A percentile compares a stretch with the other conserved stretches of the same genome.
Conservation (phyloP, 1,140 invertebrate species). For the Heliconius melpomene region DNA sequence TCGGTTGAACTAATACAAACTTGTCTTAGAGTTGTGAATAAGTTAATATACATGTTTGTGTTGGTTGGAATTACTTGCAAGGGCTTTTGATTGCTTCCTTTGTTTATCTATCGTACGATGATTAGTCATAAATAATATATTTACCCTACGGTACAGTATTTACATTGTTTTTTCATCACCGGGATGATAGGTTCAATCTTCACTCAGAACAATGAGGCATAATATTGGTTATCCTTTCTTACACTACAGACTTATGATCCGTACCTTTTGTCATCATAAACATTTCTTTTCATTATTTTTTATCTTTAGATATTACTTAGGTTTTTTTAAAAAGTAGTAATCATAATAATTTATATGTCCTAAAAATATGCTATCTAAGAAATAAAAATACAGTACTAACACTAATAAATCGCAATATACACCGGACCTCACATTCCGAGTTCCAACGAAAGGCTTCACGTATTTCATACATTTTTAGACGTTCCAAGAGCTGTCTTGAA, state of each 20-base stretch:
- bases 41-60: neutral
- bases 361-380: neutral
- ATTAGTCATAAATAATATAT: neutral
- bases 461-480: slow-evolving; percentile 9
- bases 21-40: slow-evolving; percentile 13
- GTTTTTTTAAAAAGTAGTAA: no score
- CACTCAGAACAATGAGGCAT: no score
- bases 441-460: neutral
- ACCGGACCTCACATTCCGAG: slow-evolving; percentile 4
- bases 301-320: no score
- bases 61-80: neutral
- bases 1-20: slow-evolving; percentile 5
- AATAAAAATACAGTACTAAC: neutral
- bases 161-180: no score
- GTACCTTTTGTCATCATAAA: no score
- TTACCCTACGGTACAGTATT: no score
- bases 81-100: neutral
- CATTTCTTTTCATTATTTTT: no score
- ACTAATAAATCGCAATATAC: neutral
- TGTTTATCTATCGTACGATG: neutral
- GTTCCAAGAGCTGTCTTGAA: slow-evolving; percentile 5
- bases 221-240: no score
- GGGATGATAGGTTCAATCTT: no score
- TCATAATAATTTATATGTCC: no score
- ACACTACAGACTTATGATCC: no score